These are phyloP conservation scores for Platysteira castanea DNA, from an alignment of 2,113 vertebrate species.

Conservation along the genomic window DNA sequence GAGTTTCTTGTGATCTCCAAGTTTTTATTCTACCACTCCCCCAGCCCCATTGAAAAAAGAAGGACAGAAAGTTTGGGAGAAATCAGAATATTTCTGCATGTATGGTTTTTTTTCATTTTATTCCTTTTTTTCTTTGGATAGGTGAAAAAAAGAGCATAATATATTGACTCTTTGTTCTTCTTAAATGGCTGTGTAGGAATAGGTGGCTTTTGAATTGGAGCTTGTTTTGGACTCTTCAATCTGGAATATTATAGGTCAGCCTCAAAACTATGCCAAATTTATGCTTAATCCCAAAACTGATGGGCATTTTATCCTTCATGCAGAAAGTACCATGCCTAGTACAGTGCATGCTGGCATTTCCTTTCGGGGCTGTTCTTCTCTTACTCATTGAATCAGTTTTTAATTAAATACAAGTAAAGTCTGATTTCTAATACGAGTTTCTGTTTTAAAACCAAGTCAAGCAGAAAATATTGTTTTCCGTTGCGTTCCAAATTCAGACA, in stretches of 20 bases:
- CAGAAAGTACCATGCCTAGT: not conserved
- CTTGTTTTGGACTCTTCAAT: not conserved
- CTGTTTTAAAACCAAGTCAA: not conserved
- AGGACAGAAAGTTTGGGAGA: not conserved
- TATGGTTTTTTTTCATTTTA: accelerated
- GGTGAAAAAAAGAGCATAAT: not conserved
- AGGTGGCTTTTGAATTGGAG: not conserved
- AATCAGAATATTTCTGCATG: accelerated
- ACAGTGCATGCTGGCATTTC: not conserved
- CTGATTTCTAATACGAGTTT: not conserved
- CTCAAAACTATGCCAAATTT: not conserved
- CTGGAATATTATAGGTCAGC: not conserved
- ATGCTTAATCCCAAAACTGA: not conserved
- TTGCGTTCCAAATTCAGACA: accelerated
- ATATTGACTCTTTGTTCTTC: not conserved
- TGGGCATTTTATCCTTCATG: not conserved
- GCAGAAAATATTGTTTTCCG: not conserved
- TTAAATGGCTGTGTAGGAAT: not conserved
- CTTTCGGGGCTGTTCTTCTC: not conserved
- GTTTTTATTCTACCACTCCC: not conserved
- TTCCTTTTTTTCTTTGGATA: not conserved
- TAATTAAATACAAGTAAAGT: not conserved
- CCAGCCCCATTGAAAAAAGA: not conserved
- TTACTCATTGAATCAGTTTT: not conserved
- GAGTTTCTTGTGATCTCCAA: not conserved